Conservation (phyloP, 1,140 invertebrate genomes). For the Saccostrea glomerata region DNA sequence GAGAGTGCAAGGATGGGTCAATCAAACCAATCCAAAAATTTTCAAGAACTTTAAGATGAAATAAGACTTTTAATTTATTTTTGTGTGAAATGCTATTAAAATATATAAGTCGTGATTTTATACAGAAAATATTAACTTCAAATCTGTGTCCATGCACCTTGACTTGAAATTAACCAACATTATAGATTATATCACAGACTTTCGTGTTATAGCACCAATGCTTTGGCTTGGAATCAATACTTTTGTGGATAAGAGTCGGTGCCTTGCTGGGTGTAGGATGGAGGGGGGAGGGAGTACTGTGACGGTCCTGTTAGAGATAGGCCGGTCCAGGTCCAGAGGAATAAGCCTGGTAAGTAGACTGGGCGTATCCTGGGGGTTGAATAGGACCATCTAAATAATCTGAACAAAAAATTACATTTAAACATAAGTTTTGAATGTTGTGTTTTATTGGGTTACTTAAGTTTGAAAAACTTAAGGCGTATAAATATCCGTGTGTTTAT, state of each 20-base stretch:
- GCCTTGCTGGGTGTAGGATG: background rate
- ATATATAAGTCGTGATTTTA: too few relatives aligned
- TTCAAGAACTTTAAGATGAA: too few relatives aligned
- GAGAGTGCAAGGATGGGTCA: too few relatives aligned
- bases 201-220: too few relatives aligned
- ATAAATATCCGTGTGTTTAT: too few relatives aligned
- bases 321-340: background rate
- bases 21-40: too few relatives aligned
- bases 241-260: background rate
- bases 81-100: too few relatives aligned
- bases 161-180: too few relatives aligned
- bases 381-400: background rate
- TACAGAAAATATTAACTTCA: too few relatives aligned
- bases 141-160: too few relatives aligned
- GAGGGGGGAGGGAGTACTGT: background rate
- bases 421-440: background rate
- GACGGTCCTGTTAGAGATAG: background rate
- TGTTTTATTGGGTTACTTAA: background rate
- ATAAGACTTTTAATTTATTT: too few relatives aligned
- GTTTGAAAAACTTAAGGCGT: background rate
- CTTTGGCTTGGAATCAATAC: background rate
- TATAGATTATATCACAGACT: too few relatives aligned
- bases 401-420: background rate
- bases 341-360: background rate
- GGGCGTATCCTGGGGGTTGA: background rate